phyloP scores from a whole-genome alignment of 2,113 vertebrate species.

The Menidia beryllina region DNA sequence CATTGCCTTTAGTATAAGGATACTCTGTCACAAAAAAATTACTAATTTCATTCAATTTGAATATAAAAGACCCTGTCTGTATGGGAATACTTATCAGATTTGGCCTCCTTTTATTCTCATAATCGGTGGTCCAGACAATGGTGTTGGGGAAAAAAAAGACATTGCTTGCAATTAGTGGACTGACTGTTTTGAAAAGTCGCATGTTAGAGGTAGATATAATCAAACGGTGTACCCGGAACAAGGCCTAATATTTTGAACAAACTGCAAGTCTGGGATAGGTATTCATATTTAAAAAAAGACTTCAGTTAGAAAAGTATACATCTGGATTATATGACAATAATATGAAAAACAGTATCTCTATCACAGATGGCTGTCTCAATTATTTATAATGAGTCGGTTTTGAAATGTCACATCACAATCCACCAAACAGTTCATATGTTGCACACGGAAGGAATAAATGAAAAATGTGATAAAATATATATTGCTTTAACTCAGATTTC shows the following conservation, averaged over 20 bases:
- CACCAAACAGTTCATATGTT: neutral
- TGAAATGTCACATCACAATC: conserved; percentile 17
- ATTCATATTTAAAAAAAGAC: neutral
- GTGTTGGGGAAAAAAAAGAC: neutral
- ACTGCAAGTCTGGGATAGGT: neutral
- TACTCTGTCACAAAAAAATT: neutral
- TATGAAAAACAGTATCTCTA: conserved; percentile 12
- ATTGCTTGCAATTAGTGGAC: too few species aligned
- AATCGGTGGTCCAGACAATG: neutral
- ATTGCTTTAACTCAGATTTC: neutral
- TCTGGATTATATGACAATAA: neutral
- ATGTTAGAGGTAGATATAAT: neutral
- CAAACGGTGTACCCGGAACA: neutral
- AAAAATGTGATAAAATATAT: neutral
- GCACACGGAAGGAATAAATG: neutral
- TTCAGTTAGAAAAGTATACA: neutral
- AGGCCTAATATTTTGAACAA: neutral
- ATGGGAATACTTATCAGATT: neutral
- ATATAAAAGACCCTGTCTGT: neutral
- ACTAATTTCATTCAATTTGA: neutral
- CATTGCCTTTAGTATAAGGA: too few species aligned
- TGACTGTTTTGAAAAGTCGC: neutral
- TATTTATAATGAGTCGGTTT: conserved; percentile 12
- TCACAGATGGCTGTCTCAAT: conserved; percentile 13
- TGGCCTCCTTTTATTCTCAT: neutral